Evolutionary conservation across 2,888 invertebrate species (phyloP), one percentile per base, ranked within the genome.

Genomic region (Lottia scabra): DNA sequence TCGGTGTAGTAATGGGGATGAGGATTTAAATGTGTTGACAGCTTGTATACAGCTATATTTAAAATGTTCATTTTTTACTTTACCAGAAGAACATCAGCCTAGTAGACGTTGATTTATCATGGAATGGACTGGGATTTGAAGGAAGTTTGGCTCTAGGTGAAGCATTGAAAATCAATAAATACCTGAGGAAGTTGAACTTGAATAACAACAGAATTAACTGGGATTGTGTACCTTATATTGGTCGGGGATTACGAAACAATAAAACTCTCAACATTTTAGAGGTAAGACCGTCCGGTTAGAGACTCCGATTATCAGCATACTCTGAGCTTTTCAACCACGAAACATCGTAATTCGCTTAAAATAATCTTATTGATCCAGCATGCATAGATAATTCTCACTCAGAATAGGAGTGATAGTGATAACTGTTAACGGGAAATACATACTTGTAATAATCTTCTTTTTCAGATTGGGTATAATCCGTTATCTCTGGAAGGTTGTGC

Each of bases 401-500:
- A n/a, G n/a, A n/a, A n/a, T n/a, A n/a, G n/a, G n/a, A n/a, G n/a
- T n/a, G n/a, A n/a, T n/a, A n/a, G n/a, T n/a, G n/a, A n/a, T n/a
- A n/a, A n/a, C n/a, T n/a, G n/a, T n/a, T n/a, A n/a, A n/a, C n/a
- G n/a, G n/a, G n/a, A n/a, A n/a, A n/a, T n/a, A n/a, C n/a, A n/a
- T n/a, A n/a, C n/a, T n/a, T n/a, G n/a, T n/a, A n/a, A n/a, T n/a
- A n/a, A n/a, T n/a, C n/a, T n/a, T n/a, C n/a, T n/a, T n/a, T n/a
- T 78, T 63, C 75, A 88, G 88, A 80, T 88, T 48, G 88, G 88
- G 0, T 79, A 80, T 63, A 88, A 88, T 74, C 88, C 88, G 10
- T 75, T 88, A 48, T 85, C 87, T 8, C 87, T 87, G 85, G 87
- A 87, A n/a, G 88, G 88, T 6, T 86, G 86, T 71, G 80, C 82